Conservation (phyloP, 2,113 vertebrate genomes). For the Laticauda laticaudata region DNA sequence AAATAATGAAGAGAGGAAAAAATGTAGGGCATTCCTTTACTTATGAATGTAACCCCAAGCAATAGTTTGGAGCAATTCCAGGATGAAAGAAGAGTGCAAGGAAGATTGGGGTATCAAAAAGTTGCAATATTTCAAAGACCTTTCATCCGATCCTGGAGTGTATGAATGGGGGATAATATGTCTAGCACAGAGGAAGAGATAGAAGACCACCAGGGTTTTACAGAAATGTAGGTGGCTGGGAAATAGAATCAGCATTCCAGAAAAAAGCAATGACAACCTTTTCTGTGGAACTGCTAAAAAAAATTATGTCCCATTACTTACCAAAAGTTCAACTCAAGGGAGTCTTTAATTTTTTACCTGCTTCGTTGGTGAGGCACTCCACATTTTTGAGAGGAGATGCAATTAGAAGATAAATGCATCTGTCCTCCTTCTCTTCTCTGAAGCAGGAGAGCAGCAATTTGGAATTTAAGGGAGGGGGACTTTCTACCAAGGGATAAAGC, state of each 20-base stretch:
- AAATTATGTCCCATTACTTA: neutral
- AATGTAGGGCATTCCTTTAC: neutral
- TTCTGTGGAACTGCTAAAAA: neutral
- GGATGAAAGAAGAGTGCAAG: neutral
- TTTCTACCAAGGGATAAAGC: conserved; percentile 17
- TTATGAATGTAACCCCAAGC: neutral
- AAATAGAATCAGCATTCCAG: neutral
- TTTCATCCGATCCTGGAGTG: neutral
- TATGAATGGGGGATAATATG: neutral
- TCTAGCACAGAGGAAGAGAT: neutral
- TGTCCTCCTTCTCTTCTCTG: neutral
- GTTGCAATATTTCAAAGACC: neutral
- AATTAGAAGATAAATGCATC: neutral
- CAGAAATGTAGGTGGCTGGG: neutral
- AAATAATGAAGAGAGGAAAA: neutral
- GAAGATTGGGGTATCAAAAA: too few species aligned
- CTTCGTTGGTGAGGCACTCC: neutral
- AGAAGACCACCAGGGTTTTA: neutral
- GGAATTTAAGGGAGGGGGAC: neutral
- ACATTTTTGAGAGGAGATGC: neutral
- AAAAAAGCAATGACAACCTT: neutral
- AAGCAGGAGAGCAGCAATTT: neutral
- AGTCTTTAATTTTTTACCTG: neutral
- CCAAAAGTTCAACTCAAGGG: neutral
- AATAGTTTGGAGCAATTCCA: neutral